A percentile compares a stretch with the other conserved stretches of the same genome.
Conservation (phyloP, 2,797 vertebrate genomes). For the Ambastaia sidthimunki region DNA sequence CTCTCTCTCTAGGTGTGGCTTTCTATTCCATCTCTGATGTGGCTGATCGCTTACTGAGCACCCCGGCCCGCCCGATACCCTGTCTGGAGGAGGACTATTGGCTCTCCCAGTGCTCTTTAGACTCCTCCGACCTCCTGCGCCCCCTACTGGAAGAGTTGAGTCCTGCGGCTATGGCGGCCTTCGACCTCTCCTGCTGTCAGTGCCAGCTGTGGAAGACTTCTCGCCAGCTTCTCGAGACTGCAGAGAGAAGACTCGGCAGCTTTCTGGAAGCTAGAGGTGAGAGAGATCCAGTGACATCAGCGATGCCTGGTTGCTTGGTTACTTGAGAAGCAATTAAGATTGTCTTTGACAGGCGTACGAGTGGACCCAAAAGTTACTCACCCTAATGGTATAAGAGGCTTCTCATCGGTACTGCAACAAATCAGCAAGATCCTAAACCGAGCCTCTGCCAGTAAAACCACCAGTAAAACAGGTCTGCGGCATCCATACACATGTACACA, state of each 20-base stretch:
- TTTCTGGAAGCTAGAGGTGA: conserved; percentile 85
- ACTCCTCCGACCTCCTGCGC: conserved; percentile 74
- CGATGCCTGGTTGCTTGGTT: not conserved
- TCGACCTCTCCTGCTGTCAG: conserved; percentile 93
- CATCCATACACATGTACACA: not conserved
- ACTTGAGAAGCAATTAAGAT: not conserved
- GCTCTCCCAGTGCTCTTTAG: conserved; percentile 75
- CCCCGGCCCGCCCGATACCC: conserved; percentile 80
- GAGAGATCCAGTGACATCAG: not conserved
- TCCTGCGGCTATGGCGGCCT: conserved; percentile 90
- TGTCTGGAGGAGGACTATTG: conserved; percentile 90
- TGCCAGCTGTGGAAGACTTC: conserved; percentile 95
- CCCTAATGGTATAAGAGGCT: conserved; percentile 84
- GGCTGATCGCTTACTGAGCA: conserved; percentile 89
- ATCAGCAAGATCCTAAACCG: conserved; percentile 92
- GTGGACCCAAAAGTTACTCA: conserved; percentile 73
- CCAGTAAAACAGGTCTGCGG: conserved; percentile 71
- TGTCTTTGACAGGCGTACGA: conserved; percentile 75
- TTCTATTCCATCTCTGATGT: conserved; percentile 98
- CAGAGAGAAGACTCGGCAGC: conserved; percentile 83
- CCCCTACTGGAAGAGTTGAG: conserved; percentile 87
- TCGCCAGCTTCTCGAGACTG: conserved; percentile 92
- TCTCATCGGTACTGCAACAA: conserved; percentile 87
- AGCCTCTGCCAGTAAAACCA: conserved; percentile 67
- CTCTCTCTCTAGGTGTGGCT: conserved; percentile 84